Percentiles rank a stretch among this genome's conserved stretches.
These are phyloP conservation scores for Drosophila vallismaia DNA, from an alignment of 2,888 invertebrate genomes.

Conservation along the genomic window DNA sequence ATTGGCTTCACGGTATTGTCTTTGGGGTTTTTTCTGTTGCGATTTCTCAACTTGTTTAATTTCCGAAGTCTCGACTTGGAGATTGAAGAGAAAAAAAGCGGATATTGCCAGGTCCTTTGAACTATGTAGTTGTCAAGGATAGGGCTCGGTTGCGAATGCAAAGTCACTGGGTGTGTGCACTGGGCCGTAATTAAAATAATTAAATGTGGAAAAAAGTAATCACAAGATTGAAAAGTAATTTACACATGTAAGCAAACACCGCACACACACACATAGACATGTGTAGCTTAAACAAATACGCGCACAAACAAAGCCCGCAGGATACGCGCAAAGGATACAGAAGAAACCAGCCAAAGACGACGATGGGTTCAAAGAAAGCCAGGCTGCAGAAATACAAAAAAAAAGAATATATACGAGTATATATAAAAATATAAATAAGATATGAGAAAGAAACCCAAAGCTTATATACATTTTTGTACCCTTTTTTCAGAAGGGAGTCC, in stretches of 20 bases:
- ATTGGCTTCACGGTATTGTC: too few relatives aligned
- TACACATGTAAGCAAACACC: slow-evolving; percentile 78
- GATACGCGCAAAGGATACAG: slow-evolving; percentile 52
- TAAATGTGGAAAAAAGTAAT: slow-evolving; percentile 79
- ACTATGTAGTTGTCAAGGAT: slow-evolving; percentile 7
- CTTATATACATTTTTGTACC: neutral
- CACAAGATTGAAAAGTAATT: slow-evolving; percentile 79
- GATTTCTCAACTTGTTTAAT: neutral
- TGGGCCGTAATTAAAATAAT: slow-evolving; percentile 82
- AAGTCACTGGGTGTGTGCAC: slow-evolving; percentile 48
- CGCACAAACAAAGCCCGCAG: slow-evolving; percentile 75
- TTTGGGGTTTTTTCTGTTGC: neutral
- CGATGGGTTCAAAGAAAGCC: slow-evolving; percentile 52
- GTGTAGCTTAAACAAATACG: slow-evolving; percentile 63
- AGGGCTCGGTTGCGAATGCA: slow-evolving; percentile 12
- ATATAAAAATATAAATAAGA: neutral
- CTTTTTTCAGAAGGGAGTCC: neutral
- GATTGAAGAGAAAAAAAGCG: neutral
- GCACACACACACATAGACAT: slow-evolving; percentile 14
- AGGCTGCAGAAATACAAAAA: slow-evolving; percentile 9
- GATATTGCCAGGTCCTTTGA: slow-evolving; percentile 16
- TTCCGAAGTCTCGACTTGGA: neutral
- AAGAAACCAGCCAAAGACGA: slow-evolving; percentile 25
- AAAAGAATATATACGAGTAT: slow-evolving; percentile 1
- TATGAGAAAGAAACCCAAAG: neutral